Conservation (phyloP, 2,113 vertebrate species). For the Saguinus midas region DNA sequence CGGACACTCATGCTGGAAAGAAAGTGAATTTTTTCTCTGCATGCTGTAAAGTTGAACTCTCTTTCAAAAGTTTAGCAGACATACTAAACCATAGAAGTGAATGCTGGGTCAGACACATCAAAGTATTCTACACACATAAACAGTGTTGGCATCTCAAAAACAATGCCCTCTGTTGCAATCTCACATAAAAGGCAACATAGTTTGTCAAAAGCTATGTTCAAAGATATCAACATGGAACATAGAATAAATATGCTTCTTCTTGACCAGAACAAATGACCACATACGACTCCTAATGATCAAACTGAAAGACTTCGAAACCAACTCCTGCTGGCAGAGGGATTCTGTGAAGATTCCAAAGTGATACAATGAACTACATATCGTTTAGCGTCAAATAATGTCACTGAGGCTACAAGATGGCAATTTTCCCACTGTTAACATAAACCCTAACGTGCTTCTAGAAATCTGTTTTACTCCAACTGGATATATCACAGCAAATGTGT, state of each 20-base stretch:
- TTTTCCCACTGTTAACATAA: not conserved
- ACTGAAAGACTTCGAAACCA: constrained; percentile 42
- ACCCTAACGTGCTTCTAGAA: not conserved
- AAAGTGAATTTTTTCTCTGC: not conserved
- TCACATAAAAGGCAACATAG: not conserved
- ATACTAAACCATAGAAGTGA: not conserved
- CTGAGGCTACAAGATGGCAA: not conserved
- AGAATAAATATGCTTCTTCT: constrained; percentile 33
- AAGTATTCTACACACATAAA: constrained; percentile 36
- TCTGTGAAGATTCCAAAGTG: constrained; percentile 38
- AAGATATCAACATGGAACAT: constrained; percentile 9
- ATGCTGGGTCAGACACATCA: not conserved
- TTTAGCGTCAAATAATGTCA: not conserved
- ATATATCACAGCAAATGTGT: not conserved
- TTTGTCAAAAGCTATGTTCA: not conserved
- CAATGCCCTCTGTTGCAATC: not conserved
- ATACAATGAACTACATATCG: not conserved
- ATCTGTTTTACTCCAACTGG: not conserved
- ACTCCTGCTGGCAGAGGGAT: constrained; percentile 20
- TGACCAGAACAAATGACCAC: not conserved
- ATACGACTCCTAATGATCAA: constrained; percentile 38
- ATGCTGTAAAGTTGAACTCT: not conserved
- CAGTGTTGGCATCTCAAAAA: not conserved
- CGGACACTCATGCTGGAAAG: not conserved
- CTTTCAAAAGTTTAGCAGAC: not conserved